These are phyloP conservation scores for Grus americana DNA, from an alignment of 2,113 vertebrate species.

Conservation along the genomic window DNA sequence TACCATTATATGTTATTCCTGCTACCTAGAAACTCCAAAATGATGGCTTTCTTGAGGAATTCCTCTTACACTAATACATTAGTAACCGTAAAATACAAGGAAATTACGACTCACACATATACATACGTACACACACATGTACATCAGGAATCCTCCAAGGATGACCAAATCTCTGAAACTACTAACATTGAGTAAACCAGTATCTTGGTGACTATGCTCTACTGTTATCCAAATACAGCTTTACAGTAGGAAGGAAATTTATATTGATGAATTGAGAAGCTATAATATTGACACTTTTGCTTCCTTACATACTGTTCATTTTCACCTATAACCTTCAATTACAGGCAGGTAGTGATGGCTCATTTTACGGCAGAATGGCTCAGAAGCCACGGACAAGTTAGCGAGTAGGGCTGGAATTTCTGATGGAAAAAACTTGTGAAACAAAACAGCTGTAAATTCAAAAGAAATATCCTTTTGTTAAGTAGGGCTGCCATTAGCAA, in stretches of 20 bases:
- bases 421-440: neutral
- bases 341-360: neutral
- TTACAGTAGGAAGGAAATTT: neutral
- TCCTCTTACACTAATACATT: slow-evolving; percentile 7
- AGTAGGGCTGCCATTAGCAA: neutral
- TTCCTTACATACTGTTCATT: neutral
- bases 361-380: neutral
- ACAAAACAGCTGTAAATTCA: neutral
- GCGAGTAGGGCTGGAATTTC: neutral
- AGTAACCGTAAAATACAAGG: neutral
- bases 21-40: slow-evolving; percentile 62
- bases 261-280: neutral
- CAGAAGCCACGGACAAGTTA: neutral
- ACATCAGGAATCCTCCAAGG: neutral
- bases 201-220: neutral
- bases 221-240: neutral
- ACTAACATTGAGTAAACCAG: neutral
- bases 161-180: neutral
- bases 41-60: slow-evolving; percentile 66
- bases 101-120: neutral
- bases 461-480: neutral
- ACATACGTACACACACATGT: neutral
- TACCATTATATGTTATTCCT: slow-evolving; percentile 13
- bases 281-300: neutral
- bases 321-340: neutral